Evolutionary conservation across 2,797 vertebrate species (phyloP).

Genomic region (Phalanger gymnotis): DNA sequence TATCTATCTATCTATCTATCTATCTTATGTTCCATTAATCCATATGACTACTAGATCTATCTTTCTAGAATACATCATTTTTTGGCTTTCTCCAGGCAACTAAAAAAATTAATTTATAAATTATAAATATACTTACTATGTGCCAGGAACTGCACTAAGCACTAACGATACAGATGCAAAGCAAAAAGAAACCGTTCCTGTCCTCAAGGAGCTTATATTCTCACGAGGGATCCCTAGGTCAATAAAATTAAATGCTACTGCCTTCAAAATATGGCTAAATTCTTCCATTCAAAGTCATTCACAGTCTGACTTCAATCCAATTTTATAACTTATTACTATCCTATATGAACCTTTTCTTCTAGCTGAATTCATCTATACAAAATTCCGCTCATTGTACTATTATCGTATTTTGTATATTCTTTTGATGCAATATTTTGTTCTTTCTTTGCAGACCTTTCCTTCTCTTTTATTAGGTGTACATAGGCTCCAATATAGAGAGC

Average conservation of each 20-base stretch:
- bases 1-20: no score
- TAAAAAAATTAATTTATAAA: neutral
- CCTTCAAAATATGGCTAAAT: neutral
- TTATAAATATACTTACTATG: neutral
- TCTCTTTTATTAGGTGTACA: constrained; percentile 54
- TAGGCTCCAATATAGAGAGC: constrained; percentile 57
- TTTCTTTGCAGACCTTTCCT: constrained; percentile 59
- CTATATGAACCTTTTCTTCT: neutral
- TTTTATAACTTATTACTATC: neutral
- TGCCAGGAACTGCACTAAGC: neutral
- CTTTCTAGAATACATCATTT: neutral
- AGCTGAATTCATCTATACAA: neutral
- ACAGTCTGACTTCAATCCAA: neutral
- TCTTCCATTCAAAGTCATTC: neutral
- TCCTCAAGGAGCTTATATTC: neutral
- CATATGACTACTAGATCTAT: neutral
- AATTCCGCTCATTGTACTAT: neutral
- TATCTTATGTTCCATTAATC: neutral
- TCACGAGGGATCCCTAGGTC: neutral
- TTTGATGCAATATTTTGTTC: constrained; percentile 23
- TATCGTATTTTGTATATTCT: neutral
- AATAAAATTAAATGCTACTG: neutral
- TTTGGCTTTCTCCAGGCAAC: neutral
- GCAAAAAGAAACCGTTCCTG: neutral
- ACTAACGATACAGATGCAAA: neutral